Base-by-base conservation (phyloP, 2,888 invertebrate species). In the Drosophila putrida region DNA sequence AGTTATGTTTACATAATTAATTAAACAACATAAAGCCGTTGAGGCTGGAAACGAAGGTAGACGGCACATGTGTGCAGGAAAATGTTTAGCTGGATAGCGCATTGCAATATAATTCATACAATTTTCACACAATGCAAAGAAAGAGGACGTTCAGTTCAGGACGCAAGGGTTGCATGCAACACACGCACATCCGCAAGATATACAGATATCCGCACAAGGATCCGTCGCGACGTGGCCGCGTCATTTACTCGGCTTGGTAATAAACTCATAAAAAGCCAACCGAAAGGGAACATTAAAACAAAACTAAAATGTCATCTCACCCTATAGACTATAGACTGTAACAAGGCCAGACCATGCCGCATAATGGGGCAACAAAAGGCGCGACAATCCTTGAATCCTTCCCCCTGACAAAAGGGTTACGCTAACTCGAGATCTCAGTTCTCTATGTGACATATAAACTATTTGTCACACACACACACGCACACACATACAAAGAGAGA, bases 1-100 rank as follows among this genome's bases (percentile, higher is more conserved):
- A 90, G 80, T 76, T 78, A 82, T 87, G 87, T 87, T 87, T 87
- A 87, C 87, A 87, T 87, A 87, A 90, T 90, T 90, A 90, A 90
- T 90, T 90, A 90, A 90, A 90, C 80, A 89, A 80, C 75, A 86
- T 75, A 84, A 80, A 78, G 82, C 74, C 59, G 41, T n/a, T 35
- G 62, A 58, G 57, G 71, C 57, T 49, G 49, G 58, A 43, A 74
- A 60, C 39, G 53, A 61, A 61, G 49, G 68, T 64, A 66, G 57
- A 63, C 2, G 20, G 51, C 81, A 78, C 77, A 75, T 77, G 79
- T 71, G 72, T 61, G 44, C 27, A 39, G 49, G 20, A 6, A 20
- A 47, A 11, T 41, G 38, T 28, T 51, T 27, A 20, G 33, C 10
- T 13, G 47, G 20, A 49, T 49, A 73, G 10, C 41, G 41, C 41